Percentiles rank a stretch among this genome's conserved stretches.
phyloP scores from a whole-genome alignment of 2,113 vertebrate species.

The Trogon melanurus region DNA sequence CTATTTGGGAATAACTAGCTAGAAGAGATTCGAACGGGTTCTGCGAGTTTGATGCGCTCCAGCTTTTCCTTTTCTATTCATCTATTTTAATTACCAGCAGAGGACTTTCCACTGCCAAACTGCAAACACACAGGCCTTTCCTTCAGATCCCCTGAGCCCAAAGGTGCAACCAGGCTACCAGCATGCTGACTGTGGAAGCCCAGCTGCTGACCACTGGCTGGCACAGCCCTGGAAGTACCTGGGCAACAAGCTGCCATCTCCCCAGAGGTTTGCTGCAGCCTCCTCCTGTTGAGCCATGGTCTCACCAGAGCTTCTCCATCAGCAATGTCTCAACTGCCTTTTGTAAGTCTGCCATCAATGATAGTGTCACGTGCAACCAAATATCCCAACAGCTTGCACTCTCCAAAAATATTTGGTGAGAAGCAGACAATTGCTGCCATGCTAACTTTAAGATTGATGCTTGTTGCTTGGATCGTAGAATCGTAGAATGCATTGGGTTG shows the following conservation, averaged over 20 bases:
- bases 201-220: accelerated
- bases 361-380: accelerated
- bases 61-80: constrained; percentile 1
- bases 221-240: neutral
- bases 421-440: neutral
- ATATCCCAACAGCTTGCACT: neutral
- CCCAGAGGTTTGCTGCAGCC: neutral
- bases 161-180: accelerated
- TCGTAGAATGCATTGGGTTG: too few relatives aligned
- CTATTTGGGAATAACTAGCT: neutral
- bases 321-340: neutral
- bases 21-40: neutral
- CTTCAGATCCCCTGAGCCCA: neutral
- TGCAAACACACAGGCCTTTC: neutral
- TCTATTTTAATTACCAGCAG: neutral
- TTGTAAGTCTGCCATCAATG: accelerated
- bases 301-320: neutral
- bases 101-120: neutral
- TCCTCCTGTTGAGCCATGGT: neutral
- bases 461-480: neutral
- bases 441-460: neutral
- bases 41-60: neutral
- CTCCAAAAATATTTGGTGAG: neutral
- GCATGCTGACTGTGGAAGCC: accelerated
- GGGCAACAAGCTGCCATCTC: neutral